Evolutionary conservation across 2,888 invertebrate species (phyloP), one percentile per base, ranked within the genome.

Genomic region (Dasypogon diadema): DNA sequence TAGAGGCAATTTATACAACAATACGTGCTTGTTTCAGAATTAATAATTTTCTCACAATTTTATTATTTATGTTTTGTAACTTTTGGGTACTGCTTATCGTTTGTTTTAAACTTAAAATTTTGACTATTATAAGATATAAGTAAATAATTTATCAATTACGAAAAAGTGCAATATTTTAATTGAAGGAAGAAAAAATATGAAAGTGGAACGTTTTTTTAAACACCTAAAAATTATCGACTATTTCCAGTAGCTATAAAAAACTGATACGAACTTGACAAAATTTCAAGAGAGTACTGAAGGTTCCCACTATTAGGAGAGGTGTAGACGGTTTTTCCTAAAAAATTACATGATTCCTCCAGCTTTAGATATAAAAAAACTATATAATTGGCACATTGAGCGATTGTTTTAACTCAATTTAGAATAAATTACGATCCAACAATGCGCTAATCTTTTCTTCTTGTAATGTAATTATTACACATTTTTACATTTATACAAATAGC

Each of bases 1-100:
- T 42, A 12, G 2, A 42, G n/a, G 42, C 2, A 0, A 42, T 42
- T 54, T 70, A 70, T 70, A 70, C 70, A 70, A 70, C 70, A 70
- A 70, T 70, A 70, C 54, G 70, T 70, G 70, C 70, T 70, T 54
- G 70, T 54, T 70, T 70, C 70, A 24, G 48, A 48, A 24, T 22
- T 24, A 26, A 60, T 37, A 54, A 46, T 10, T 18, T 48, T 24
- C 21, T 68, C 14, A 22, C 14, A 10, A 10, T 46, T 68, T 54
- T 30, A 24, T 48, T 54, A 37, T 18, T 37, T 51, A 34, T 30
- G 51, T 18, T 63, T 68, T 46, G 22, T 68, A 26, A 54, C 4
- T 54, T 54, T 54, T 54, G 18, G 14, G 8, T 24, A n/a, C n/a
- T 22, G 26, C 48, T 68, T 46, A 24, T 68, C 21, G 21, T 63